Percentiles rank a stretch among this genome's conserved stretches.
These are phyloP conservation scores for Cricetomys ansorgei DNA, from an alignment of 2,113 vertebrate genomes.

Conservation along the genomic window DNA sequence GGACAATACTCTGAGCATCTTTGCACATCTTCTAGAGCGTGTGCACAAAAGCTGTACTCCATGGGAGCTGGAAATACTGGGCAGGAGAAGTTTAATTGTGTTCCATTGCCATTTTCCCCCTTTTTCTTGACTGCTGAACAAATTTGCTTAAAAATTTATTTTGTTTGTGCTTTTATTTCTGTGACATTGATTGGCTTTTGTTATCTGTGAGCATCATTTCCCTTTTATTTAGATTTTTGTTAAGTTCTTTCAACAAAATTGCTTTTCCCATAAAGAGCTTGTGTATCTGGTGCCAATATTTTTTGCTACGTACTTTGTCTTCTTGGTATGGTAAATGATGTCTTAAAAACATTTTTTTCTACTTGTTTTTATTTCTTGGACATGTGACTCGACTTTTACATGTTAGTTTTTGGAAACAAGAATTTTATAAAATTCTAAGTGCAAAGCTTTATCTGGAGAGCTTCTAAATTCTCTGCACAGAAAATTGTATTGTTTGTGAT, in stretches of 20 bases:
- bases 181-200: not conserved
- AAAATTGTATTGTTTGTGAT: not conserved
- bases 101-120: not conserved
- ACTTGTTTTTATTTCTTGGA: constrained; percentile 12
- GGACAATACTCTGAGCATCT: not conserved
- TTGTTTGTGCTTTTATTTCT: not conserved
- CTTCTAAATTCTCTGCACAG: not conserved
- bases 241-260: not conserved
- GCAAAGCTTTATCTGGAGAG: not conserved
- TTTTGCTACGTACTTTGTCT: not conserved
- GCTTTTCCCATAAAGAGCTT: not conserved
- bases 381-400: not conserved
- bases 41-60: not conserved
- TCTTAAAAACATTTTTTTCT: constrained; percentile 2
- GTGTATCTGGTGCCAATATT: not conserved
- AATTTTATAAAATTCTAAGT: not conserved
- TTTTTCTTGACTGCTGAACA: constrained; percentile 9
- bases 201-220: not conserved
- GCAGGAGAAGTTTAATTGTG: not conserved
- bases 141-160: constrained; percentile 3
- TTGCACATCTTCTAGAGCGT: not conserved
- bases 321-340: not conserved
- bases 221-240: constrained; percentile 18
- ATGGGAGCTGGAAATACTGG: not conserved
- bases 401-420: not conserved